Evolutionary conservation across 2,888 invertebrate species (phyloP).

Genomic region (Panzeria rudis): DNA sequence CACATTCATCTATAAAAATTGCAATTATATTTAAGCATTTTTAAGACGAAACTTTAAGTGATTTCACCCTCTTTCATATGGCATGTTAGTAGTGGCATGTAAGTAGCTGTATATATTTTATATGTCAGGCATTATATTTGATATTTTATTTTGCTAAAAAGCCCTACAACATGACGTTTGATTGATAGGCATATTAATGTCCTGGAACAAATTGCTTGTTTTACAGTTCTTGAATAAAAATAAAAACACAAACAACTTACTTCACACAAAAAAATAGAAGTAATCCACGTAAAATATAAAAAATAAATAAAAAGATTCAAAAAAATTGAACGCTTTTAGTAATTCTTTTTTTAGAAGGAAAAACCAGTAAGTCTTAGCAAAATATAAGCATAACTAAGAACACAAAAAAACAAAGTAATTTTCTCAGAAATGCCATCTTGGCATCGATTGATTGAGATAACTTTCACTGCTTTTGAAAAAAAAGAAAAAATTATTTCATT

Average conservation of each 20-base stretch:
- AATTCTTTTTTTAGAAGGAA: too few relatives aligned
- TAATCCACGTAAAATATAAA: too few relatives aligned
- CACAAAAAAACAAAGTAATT: too few relatives aligned
- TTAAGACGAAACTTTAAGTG: background rate
- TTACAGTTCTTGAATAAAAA: background rate
- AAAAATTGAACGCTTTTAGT: too few relatives aligned
- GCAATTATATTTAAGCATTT: background rate
- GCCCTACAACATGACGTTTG: slow-evolving; percentile 43
- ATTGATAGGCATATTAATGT: slow-evolving; percentile 48
- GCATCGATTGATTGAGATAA: too few relatives aligned
- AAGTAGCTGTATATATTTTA: background rate
- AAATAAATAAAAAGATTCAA: too few relatives aligned
- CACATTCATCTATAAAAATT: slow-evolving; percentile 20
- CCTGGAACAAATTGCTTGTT: slow-evolving; percentile 30
- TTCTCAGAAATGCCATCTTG: too few relatives aligned
- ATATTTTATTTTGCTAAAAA: slow-evolving; percentile 20
- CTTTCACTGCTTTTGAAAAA: too few relatives aligned
- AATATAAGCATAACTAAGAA: too few relatives aligned
- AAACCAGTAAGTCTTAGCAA: too few relatives aligned
- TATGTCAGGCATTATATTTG: slow-evolving; percentile 12
- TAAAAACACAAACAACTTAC: slow-evolving; percentile 8
- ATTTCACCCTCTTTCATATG: background rate
- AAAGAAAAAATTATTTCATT: too few relatives aligned
- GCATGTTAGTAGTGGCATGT: background rate
- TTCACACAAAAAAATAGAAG: background rate